Base-by-base conservation (phyloP, 2,888 invertebrate genomes). In the Portevinia maculata region DNA sequence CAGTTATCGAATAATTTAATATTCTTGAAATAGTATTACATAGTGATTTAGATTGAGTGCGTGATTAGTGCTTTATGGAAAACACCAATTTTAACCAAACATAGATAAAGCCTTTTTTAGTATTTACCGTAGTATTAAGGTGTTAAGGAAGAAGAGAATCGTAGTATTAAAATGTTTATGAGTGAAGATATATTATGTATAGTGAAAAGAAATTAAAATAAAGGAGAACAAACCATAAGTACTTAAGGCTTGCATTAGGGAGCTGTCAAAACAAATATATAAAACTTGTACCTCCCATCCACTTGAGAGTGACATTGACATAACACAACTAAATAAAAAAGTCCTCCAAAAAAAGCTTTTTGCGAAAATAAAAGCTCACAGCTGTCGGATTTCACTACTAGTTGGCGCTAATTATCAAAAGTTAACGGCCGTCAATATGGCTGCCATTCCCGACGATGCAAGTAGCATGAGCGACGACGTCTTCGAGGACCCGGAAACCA, bases 381-480 rank as follows among this genome's bases (percentile, higher is more conserved):
- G 3, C 15, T 57, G 6, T 9, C 21, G 21, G 9, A 44, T 8
- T 28, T 67, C 48, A 78, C 7, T 32, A 11, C 7, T 30, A 83
- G 83, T 39, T 57, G n/a, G 59, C 67, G 39, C 37, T 67, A n/a
- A 3, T 3, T n/a, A 11, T 21, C 7, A 32, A 4, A 34, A 46
- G 34, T 59, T 44, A 37, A 59, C 73, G 55, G 55, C 48, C 41
- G 11, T 5, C 32, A 83, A 83, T 86, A 92, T 93, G 92, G 92
- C 92, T 79, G 93, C 93, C 53, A 93, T 87, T 76, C 86, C 93
- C 46, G 95, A 95, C 86, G 95, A 96, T 90, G 86, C 88, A 59
- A 90, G 90, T 86, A 87, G 86, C 44, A 95, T 96, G 93, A 95
- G 95, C 87, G 96, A 96, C 90, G 96, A 96, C 90, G 96, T 96